Evolutionary conservation across 2,797 vertebrate species (phyloP).

Genomic region (Prionace glauca): DNA sequence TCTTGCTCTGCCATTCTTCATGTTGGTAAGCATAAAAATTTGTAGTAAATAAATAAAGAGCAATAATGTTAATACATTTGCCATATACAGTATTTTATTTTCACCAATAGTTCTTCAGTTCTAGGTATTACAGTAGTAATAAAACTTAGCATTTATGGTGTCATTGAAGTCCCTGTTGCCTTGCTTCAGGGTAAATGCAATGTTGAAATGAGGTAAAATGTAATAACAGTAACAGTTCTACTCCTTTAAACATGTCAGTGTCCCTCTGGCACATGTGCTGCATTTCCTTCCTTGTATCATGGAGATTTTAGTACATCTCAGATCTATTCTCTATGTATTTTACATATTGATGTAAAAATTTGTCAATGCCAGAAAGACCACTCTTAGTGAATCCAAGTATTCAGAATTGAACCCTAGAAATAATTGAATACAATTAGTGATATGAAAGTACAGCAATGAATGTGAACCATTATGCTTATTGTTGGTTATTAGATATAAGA

Average conservation of each 20-base stretch:
- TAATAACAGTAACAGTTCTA: neutral
- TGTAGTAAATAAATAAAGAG: neutral
- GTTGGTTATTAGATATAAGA: neutral
- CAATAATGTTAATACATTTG: neutral
- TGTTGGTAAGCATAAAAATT: neutral
- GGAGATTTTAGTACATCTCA: neutral
- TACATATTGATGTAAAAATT: neutral
- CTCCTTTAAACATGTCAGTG: neutral
- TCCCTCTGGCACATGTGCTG: neutral
- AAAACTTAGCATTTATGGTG: neutral
- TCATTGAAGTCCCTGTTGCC: neutral
- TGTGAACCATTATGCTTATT: neutral
- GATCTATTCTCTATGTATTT: neutral
- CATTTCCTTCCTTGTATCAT: neutral
- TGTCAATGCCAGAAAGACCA: too few relatives aligned
- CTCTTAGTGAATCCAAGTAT: neutral
- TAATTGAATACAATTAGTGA: neutral
- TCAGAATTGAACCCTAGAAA: neutral
- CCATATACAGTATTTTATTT: neutral
- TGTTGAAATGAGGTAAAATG: slow-evolving; percentile 5
- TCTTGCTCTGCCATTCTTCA: neutral
- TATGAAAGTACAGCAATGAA: neutral
- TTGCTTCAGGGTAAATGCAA: neutral
- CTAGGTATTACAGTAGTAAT: neutral
- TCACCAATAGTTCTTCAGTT: neutral